Base-by-base conservation (phyloP, 2,113 vertebrate genomes). In the Beaufortia kweichowensis region DNA sequence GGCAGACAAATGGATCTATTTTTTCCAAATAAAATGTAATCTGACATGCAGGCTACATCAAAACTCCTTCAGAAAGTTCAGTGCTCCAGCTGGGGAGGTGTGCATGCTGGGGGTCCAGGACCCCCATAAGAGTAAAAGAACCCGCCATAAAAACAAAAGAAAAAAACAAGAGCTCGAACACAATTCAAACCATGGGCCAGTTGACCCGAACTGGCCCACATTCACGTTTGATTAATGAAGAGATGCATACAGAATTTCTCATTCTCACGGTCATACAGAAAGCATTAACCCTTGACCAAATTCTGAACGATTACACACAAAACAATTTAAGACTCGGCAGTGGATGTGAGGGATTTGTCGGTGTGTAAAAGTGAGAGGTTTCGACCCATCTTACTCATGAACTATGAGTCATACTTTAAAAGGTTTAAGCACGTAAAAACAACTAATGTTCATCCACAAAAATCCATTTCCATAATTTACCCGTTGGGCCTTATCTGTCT, bases 361-460 rank as follows among this genome's bases (percentile, higher is more conserved):
- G 57, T 8, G 48, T 53, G 43, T 53, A 29, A 57, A 33, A 68
- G 69, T 48, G 41, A 77, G 67, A 72, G 76, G 33, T 23, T 21
- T 14, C 17, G 53, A 29, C 31, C 23, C 5, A 29, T 19, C 11
- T 78, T 53, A 21, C 61, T 33, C 59, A n/a, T 62, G 41, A 6
- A 12, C 48, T 33, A 24, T 81, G 82, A 76, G 59, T 79, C 76
- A 79, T 62, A 21, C 66, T 63, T 56, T 28, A 21, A 71, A 46
- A 50, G 39, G 64, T 60, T 43, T 33, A 46, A 65, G 76, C 59
- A 75, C 83, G 64, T 33, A 79, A 76, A 76, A 79, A 64, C 66
- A 80, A 39, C 71, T 33, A 24, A 63, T 55, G 28, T 56, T 66
- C 65, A 29, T 57, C 39, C 28, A 28, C 41, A 71, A 26, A 48